Conservation (phyloP, 1,140 invertebrate species). For the Dreissena rostriformis region DNA sequence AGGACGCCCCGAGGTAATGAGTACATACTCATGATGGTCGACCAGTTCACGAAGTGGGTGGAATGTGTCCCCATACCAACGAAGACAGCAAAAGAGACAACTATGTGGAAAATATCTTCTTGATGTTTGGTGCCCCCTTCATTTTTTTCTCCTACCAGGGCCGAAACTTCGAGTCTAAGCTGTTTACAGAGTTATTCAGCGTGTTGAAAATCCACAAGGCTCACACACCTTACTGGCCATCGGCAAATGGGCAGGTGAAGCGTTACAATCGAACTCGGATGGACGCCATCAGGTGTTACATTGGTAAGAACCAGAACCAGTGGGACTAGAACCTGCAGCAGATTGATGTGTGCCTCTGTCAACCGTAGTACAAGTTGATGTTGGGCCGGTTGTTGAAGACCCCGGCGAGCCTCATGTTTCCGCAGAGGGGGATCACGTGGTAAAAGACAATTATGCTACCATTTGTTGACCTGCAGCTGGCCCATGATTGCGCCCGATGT, state of each 20-base stretch:
- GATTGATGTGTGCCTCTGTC: conserved; percentile 13
- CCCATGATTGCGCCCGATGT: too few relatives aligned
- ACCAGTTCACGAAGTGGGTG: conserved; percentile 73
- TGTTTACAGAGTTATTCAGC: conserved; percentile 44
- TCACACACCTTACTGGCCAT: conserved; percentile 67
- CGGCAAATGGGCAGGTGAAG: conserved; percentile 72
- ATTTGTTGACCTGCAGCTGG: too few relatives aligned
- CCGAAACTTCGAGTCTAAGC: conserved; percentile 37
- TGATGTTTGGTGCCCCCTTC: conserved; percentile 51
- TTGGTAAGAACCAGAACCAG: conserved; percentile 3
- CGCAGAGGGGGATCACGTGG: too few relatives aligned
- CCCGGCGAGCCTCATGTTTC: too few relatives aligned
- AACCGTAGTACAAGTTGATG: not conserved
- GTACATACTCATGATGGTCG: conserved; percentile 63
- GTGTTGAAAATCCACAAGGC: conserved; percentile 60
- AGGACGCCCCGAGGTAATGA: conserved; percentile 60
- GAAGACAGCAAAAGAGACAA: conserved; percentile 51
- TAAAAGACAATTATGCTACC: too few relatives aligned
- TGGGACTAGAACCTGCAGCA: not conserved
- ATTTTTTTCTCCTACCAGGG: conserved; percentile 54
- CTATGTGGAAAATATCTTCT: conserved; percentile 37
- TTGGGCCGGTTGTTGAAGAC: too few relatives aligned
- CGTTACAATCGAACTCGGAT: conserved; percentile 57
- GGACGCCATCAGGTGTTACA: conserved; percentile 18
- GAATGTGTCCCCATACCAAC: conserved; percentile 64